A percentile compares a stretch with the other conserved stretches of the same genome.
phyloP scores from a whole-genome alignment of 2,797 vertebrate genomes.

The Chelon auratus region DNA sequence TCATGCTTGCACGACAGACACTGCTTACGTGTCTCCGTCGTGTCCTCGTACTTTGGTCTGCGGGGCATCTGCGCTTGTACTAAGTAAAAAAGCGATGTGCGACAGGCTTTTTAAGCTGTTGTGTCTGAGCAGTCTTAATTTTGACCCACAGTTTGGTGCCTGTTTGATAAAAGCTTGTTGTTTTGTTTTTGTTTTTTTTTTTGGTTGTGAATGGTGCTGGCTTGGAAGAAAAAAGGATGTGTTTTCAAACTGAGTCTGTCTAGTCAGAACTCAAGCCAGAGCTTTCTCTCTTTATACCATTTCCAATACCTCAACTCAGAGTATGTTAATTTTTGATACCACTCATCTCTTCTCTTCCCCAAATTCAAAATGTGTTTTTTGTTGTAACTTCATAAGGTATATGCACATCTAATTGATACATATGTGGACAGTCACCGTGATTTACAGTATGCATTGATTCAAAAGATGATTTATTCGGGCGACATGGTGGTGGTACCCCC shows the following conservation, averaged over 20 bases:
- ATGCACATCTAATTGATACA: too few relatives aligned
- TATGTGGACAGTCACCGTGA: too few relatives aligned
- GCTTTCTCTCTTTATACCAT: not conserved
- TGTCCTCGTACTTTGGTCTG: conserved; percentile 2
- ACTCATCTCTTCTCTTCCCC: too few relatives aligned
- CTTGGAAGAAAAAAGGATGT: not conserved
- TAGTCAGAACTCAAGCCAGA: not conserved
- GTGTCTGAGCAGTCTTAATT: conserved; percentile 1
- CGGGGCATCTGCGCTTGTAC: not conserved
- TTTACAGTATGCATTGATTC: too few relatives aligned
- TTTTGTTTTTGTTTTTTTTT: not conserved
- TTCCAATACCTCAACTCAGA: not conserved
- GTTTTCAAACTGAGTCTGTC: not conserved
- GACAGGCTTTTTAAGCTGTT: not conserved
- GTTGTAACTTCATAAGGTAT: too few relatives aligned
- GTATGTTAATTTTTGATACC: too few relatives aligned
- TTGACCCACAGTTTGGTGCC: not conserved
- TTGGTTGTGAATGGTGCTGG: not conserved
- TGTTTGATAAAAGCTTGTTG: not conserved
- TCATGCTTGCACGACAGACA: conserved; percentile 13
- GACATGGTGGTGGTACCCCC: too few relatives aligned
- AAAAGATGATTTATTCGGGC: too few relatives aligned
- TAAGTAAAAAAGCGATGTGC: not conserved
- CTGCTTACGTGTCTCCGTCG: not conserved
- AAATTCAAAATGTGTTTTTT: too few relatives aligned